Evolutionary conservation across 2,888 invertebrate species (phyloP).

Genomic region (Galerucella pusilla): DNA sequence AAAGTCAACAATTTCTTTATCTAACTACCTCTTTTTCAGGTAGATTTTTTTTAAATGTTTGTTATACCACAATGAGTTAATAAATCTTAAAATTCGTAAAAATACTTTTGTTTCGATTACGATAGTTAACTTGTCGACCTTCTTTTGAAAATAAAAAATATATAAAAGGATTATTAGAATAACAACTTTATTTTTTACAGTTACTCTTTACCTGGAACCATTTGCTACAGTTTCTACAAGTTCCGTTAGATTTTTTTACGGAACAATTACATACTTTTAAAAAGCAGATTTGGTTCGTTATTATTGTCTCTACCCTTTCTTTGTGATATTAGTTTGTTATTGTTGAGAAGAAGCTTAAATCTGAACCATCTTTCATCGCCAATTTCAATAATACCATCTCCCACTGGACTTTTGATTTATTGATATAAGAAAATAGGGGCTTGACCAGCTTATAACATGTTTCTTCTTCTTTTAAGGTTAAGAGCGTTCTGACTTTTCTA

Average conservation of each 20-base stretch:
- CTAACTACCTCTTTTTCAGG: background rate
- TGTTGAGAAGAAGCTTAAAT: no score
- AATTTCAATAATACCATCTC: no score
- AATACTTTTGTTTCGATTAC: background rate
- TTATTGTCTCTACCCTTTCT: no score
- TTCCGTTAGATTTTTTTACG: background rate
- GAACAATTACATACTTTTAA: background rate
- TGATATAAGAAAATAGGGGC: no score
- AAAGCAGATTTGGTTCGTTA: no score
- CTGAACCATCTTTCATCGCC: no score
- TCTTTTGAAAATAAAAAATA: background rate
- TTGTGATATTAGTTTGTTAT: no score
- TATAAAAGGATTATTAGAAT: background rate
- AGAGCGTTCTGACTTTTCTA: no score
- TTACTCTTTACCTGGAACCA: background rate
- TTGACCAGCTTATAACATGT: no score
- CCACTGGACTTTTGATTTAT: no score
- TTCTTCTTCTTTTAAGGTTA: no score
- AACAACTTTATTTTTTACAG: conserved; percentile 1
- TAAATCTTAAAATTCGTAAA: background rate
- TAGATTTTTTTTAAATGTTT: background rate
- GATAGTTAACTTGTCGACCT: background rate
- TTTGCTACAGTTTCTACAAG: background rate
- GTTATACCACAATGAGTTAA: background rate
- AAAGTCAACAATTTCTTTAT: background rate